These are phyloP conservation scores for Leptoclinus maculatus DNA, from an alignment of 2,797 vertebrate genomes.

Conservation along the genomic window DNA sequence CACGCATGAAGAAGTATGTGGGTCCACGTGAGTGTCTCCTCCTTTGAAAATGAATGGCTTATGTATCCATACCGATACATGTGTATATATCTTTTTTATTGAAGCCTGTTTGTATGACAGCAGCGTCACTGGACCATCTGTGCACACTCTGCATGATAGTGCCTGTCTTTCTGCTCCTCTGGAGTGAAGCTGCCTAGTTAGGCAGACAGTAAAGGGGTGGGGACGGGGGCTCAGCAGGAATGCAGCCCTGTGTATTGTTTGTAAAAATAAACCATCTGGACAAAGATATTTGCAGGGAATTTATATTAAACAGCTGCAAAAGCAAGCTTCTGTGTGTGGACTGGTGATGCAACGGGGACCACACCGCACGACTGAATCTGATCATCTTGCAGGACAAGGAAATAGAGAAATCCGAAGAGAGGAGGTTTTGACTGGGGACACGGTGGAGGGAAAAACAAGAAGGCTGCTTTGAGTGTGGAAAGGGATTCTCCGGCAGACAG, in stretches of 20 bases:
- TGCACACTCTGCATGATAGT: slow-evolving; percentile 78
- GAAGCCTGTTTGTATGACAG: slow-evolving; percentile 85
- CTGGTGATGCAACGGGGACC: slow-evolving; percentile 87
- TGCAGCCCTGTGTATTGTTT: slow-evolving; percentile 95
- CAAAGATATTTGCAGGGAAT: slow-evolving; percentile 94
- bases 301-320: slow-evolving; percentile 99
- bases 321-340: slow-evolving; percentile 91
- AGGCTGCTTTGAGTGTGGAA: slow-evolving; percentile 18
- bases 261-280: slow-evolving; percentile 98
- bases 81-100: slow-evolving; percentile 82
- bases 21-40: slow-evolving; percentile 38
- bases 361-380: slow-evolving; percentile 84
- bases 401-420: slow-evolving; percentile 51
- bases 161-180: slow-evolving; percentile 70
- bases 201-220: slow-evolving; percentile 80
- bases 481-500: slow-evolving; percentile 24
- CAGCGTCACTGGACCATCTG: slow-evolving; percentile 90
- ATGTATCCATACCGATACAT: slow-evolving; percentile 82
- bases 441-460: slow-evolving; percentile 35
- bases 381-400: slow-evolving; percentile 53
- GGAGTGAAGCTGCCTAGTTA: slow-evolving; percentile 78
- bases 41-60: slow-evolving; percentile 71
- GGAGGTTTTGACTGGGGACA: slow-evolving; percentile 37
- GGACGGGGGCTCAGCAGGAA: slow-evolving; percentile 86
- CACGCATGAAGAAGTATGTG: slow-evolving; percentile 53